Base-by-base conservation (phyloP, 2,888 invertebrate species). In the Zonitis immaculata region DNA sequence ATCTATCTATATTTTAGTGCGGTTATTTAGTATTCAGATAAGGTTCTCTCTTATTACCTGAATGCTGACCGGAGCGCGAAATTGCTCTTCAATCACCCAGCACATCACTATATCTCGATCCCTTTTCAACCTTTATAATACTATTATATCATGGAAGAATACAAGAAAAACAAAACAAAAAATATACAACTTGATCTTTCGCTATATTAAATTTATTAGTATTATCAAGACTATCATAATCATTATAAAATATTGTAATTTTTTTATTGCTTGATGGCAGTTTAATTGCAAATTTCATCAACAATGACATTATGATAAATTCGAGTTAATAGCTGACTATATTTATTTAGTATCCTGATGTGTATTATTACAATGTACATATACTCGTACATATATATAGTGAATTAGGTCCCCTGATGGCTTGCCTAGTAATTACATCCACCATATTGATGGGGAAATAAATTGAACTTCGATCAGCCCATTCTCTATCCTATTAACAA, bases 371-470 rank as follows among this genome's bases (percentile, higher is more conserved):
- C 26, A 3, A 30, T 12, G 5, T 59, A 59, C 60, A 58, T 57
- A 62, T 59, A 60, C n/a, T n/a, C n/a, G 55, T 55, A 54, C 49
- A 55, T 61, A 57, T 57, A 62, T 59, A 62, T 56, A 51, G 50
- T 50, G 56, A 59, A 60, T 59, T 60, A 58, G 57, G 57, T 61
- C 62, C n/a, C 58, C 61, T 52, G 59, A 53, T 58, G 61, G 59
- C 63, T 60, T 51, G 59, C 51, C 59, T 54, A 43, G 62, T 67
- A 67, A 69, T 69, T 68, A 67, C 67, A 66, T 69, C 67, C 63
- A 66, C 64, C 64, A 69, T 69, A 67, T 66, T 68, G 66, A 69
- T 69, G 67, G 64, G 66, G 65, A 67, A 67, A 68, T 69, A 68
- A 68, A 69, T 69, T 67, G 67, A 57, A 64, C 56, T 67, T 65